Conservation (phyloP, 2,113 vertebrate genomes). For the Meriones unguiculatus region DNA sequence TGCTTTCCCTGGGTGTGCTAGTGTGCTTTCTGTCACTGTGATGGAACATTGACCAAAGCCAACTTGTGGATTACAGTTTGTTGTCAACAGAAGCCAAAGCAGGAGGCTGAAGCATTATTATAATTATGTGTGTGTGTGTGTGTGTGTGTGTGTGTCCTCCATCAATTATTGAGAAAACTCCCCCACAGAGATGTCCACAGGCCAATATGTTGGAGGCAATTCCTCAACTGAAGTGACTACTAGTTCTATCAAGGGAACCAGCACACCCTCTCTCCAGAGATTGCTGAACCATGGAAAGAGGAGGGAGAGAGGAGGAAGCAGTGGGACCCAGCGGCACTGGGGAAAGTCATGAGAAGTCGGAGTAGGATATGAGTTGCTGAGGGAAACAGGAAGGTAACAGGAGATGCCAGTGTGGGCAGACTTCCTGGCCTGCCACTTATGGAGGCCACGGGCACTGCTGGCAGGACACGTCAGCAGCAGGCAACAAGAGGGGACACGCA, state of each 20-base stretch:
- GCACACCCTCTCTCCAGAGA: not conserved
- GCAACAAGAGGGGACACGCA: not conserved
- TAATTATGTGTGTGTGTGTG: too few relatives aligned
- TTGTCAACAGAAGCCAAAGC: not conserved
- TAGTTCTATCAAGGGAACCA: not conserved
- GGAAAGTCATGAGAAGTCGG: constrained; percentile 23
- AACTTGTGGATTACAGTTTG: not conserved
- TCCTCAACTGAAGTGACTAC: not conserved
- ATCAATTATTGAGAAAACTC: not conserved
- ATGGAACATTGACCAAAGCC: not conserved
- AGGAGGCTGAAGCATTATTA: not conserved
- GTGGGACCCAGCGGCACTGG: not conserved
- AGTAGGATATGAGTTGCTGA: not conserved
- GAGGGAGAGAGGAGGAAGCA: not conserved
- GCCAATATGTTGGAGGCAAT: not conserved
- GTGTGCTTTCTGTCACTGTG: not conserved
- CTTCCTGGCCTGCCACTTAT: not conserved
- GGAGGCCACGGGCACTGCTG: not conserved
- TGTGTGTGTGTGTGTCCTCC: too few relatives aligned
- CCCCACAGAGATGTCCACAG: not conserved
- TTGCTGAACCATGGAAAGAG: not conserved
- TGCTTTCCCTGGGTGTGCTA: not conserved
- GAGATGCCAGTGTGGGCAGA: not conserved
- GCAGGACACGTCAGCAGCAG: constrained; percentile 6
- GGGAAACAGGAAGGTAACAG: not conserved